Conservation (phyloP, 2,113 vertebrate species). For the Pao palembangensis region DNA sequence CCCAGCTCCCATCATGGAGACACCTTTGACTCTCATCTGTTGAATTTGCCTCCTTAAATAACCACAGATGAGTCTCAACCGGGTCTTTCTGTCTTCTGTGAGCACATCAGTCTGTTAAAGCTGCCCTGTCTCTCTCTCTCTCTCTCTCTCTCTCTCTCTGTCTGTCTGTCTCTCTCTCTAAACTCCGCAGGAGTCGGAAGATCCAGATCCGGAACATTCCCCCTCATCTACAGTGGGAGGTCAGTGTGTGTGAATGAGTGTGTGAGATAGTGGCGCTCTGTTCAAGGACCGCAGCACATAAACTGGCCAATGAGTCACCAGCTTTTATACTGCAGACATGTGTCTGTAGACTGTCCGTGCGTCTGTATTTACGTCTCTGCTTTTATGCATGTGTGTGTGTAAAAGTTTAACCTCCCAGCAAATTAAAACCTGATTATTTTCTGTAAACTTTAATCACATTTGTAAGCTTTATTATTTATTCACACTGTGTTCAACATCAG, state of each 20-base stretch:
- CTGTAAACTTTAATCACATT: too few relatives aligned
- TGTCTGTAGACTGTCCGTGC: not conserved
- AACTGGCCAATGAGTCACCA: slow-evolving; percentile 56
- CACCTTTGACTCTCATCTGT: slow-evolving; percentile 2
- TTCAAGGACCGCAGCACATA: slow-evolving; percentile 48
- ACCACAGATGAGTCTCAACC: slow-evolving; percentile 24
- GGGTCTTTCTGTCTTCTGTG: slow-evolving; percentile 10
- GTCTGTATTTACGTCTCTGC: too few relatives aligned
- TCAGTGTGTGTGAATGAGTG: slow-evolving; percentile 67
- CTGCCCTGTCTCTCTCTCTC: slow-evolving; percentile 55
- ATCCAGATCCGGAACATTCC: slow-evolving; percentile 96
- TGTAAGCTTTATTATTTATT: too few relatives aligned
- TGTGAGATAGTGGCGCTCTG: slow-evolving; percentile 29
- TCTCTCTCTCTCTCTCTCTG: slow-evolving; percentile 51
- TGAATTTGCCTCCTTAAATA: slow-evolving; percentile 28
- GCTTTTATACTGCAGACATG: slow-evolving; percentile 13
- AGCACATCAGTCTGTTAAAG: slow-evolving; percentile 62
- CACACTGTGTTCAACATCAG: too few relatives aligned
- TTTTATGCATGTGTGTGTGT: not conserved
- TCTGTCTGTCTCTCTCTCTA: slow-evolving; percentile 56
- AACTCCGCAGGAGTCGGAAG: slow-evolving; percentile 87
- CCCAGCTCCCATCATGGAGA: not conserved
- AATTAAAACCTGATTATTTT: too few relatives aligned
- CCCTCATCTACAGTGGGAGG: slow-evolving; percentile 94
- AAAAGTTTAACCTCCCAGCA: too few relatives aligned